phyloP scores from a whole-genome alignment of 2,888 invertebrate genomes.

The Heteropelma amictum region DNA sequence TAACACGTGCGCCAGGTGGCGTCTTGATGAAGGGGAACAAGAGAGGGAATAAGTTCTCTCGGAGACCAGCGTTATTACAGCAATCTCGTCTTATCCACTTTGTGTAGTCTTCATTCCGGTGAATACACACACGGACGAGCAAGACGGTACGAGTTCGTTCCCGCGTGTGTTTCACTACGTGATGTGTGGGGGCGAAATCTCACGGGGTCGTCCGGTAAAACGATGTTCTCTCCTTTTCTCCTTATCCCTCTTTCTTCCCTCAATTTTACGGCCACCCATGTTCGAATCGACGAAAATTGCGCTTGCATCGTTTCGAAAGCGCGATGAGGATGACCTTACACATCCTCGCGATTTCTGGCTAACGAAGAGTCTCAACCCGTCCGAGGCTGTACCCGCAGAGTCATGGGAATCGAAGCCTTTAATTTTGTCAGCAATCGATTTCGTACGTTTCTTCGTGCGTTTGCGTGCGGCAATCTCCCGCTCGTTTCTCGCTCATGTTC shows the following conservation, averaged over 20 bases:
- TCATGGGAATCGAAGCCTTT: background rate
- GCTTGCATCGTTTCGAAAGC: conserved; percentile 45
- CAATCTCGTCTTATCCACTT: conserved; percentile 58
- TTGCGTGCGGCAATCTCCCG: background rate
- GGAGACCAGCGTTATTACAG: conserved; percentile 57
- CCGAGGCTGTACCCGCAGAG: too few species aligned
- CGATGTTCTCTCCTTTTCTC: background rate
- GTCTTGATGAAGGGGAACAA: background rate
- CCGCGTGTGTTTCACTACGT: conserved; percentile 21
- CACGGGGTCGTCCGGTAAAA: background rate
- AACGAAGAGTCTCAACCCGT: background rate
- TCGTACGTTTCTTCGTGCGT: background rate
- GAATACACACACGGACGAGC: background rate
- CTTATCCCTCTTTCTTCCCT: background rate
- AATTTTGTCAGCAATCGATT: background rate
- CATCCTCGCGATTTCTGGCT: background rate
- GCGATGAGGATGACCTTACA: background rate
- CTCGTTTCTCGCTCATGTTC: conserved; percentile 17
- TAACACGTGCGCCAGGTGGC: conserved; percentile 50
- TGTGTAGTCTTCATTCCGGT: conserved; percentile 42
- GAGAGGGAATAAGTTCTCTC: conserved; percentile 5
- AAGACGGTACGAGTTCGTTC: background rate
- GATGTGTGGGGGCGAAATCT: conserved; percentile 17
- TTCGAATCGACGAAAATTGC: conserved; percentile 57
- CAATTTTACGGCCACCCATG: conserved; percentile 38